These are phyloP conservation scores for Stenurella melanura DNA, from an alignment of 2,888 invertebrate genomes.

Conservation along the genomic window DNA sequence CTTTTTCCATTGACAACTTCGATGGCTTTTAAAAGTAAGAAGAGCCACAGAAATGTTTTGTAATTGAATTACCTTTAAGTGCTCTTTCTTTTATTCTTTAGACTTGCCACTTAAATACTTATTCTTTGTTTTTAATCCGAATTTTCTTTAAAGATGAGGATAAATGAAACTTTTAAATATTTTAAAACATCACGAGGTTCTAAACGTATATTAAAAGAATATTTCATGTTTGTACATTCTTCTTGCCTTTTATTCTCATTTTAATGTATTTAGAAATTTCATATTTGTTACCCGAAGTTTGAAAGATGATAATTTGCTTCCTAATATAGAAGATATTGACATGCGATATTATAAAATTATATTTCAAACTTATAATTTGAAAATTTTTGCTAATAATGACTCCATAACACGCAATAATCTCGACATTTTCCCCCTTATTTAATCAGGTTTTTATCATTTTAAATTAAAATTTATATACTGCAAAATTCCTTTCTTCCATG, in stretches of 20 bases:
- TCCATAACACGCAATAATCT: constrained; percentile 64
- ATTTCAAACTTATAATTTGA: constrained; percentile 69
- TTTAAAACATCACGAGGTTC: constrained; percentile 44
- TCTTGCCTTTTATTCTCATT: constrained; percentile 32
- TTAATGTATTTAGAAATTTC: constrained; percentile 45
- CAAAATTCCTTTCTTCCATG: constrained; percentile 55
- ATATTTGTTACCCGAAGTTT: constrained; percentile 44
- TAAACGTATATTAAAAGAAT: constrained; percentile 45
- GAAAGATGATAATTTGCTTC: constrained; percentile 63
- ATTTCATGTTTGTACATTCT: constrained; percentile 29
- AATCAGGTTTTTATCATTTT: constrained; percentile 52
- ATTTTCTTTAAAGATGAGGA: constrained; percentile 57
- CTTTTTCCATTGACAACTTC: constrained; percentile 58
- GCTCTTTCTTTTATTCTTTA: constrained; percentile 67
- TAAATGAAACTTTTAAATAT: constrained; percentile 57
- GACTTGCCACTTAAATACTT: constrained; percentile 64
- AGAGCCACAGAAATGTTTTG: constrained; percentile 65
- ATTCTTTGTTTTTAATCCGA: constrained; percentile 63
- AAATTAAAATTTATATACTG: constrained; percentile 56
- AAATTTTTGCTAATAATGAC: constrained; percentile 69
- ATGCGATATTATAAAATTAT: constrained; percentile 70
- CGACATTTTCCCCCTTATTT: constrained; percentile 61
- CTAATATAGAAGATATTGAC: constrained; percentile 69
- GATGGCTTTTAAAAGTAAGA: constrained; percentile 60
- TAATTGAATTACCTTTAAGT: constrained; percentile 67